A percentile compares a stretch with the other conserved stretches of the same genome.
Conservation (phyloP, 2,797 vertebrate species). For the Champsocephalus gunnari region DNA sequence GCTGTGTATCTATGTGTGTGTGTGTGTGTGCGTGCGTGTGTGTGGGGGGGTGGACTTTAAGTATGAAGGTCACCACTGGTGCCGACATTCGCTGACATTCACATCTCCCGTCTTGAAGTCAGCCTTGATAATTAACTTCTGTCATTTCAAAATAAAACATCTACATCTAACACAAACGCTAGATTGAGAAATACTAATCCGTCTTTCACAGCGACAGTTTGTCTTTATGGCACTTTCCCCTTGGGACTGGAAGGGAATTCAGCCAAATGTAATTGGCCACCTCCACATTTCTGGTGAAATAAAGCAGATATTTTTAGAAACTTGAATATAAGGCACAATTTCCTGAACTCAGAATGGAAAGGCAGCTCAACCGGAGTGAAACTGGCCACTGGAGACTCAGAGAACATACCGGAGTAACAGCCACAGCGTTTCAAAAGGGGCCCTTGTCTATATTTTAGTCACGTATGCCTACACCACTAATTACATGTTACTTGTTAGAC, state of each 20-base stretch:
- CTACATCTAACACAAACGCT: constrained; percentile 19
- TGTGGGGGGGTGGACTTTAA: constrained; percentile 6
- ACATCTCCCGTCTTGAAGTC: constrained; percentile 25
- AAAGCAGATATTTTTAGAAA: constrained; percentile 65
- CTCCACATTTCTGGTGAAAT: constrained; percentile 53
- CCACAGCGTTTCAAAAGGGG: constrained; percentile 34
- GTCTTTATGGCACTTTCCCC: constrained; percentile 26
- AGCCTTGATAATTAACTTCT: constrained; percentile 40
- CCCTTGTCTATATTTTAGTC: constrained; percentile 38
- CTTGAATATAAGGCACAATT: constrained; percentile 35
- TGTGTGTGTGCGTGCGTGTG: too few species aligned
- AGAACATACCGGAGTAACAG: constrained; percentile 36
- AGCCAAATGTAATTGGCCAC: constrained; percentile 55
- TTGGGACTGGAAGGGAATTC: constrained; percentile 25
- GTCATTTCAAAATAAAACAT: constrained; percentile 32
- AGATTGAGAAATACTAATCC: constrained; percentile 43
- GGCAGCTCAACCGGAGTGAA: constrained; percentile 34
- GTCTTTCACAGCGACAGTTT: constrained; percentile 25
- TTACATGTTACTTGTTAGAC: too few species aligned
- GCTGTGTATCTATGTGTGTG: too few species aligned
- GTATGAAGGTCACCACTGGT: constrained; percentile 52
- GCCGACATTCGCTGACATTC: not conserved
- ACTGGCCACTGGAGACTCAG: constrained; percentile 49
- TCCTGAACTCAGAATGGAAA: constrained; percentile 54
- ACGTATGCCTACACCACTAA: constrained; percentile 28